phyloP scores from a whole-genome alignment of 2,797 vertebrate genomes.

The Uromys caudimaculatus region DNA sequence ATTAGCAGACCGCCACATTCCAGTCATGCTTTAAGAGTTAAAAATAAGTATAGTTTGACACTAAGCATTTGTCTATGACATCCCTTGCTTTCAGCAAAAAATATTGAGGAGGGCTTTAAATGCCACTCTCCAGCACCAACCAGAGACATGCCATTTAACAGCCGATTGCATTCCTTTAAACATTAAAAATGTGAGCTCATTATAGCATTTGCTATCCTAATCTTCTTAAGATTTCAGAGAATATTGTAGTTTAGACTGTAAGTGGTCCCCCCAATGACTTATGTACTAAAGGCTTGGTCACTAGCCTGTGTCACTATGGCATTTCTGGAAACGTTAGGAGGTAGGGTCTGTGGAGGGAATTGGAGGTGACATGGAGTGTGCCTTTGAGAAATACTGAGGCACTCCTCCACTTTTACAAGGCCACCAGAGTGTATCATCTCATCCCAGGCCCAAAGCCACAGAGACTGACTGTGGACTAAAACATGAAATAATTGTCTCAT shows the following conservation, averaged over 20 bases:
- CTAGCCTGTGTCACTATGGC: background rate
- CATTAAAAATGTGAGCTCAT: background rate
- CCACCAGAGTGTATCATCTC: no score
- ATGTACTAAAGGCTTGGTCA: background rate
- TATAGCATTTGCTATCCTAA: background rate
- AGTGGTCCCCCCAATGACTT: background rate
- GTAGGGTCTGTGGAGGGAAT: background rate
- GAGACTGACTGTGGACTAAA: background rate
- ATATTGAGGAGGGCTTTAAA: slow-evolving; percentile 50
- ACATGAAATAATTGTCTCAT: background rate
- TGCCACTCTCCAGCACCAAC: background rate
- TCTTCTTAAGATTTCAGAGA: background rate
- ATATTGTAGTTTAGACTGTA: background rate
- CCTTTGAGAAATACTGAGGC: no score
- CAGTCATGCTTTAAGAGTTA: background rate
- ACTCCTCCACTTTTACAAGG: background rate
- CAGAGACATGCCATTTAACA: background rate
- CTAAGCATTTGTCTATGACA: background rate
- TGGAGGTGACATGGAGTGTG: background rate
- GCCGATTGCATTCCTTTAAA: background rate
- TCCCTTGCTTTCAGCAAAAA: slow-evolving; percentile 30
- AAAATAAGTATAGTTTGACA: background rate
- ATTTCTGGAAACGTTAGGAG: background rate
- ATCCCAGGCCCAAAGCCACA: background rate
- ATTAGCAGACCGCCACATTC: background rate